These are phyloP conservation scores for Zhengitettix transpicula DNA, from an alignment of 2,888 invertebrate species.

Conservation along the genomic window DNA sequence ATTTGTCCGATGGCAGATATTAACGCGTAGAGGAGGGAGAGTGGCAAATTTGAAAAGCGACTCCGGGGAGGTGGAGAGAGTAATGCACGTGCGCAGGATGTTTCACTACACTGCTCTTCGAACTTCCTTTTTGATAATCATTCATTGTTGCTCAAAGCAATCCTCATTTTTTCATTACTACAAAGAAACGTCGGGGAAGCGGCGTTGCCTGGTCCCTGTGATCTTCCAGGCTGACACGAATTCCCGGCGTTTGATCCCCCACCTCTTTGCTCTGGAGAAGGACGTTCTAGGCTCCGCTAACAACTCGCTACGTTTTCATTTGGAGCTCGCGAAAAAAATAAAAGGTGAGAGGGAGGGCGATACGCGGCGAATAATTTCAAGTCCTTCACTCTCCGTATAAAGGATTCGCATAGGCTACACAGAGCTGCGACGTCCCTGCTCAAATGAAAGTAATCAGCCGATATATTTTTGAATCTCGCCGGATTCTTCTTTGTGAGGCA, in stretches of 20 bases:
- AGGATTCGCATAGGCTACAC: too few relatives aligned
- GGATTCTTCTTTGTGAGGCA: too few relatives aligned
- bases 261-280: not conserved
- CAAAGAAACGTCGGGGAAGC: not conserved
- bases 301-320: not conserved
- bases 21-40: too few relatives aligned
- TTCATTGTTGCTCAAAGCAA: not conserved
- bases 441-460: too few relatives aligned
- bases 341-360: not conserved
- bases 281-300: not conserved
- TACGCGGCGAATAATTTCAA: not conserved
- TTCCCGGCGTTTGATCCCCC: not conserved
- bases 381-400: not conserved
- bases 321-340: not conserved
- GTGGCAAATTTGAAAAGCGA: too few relatives aligned
- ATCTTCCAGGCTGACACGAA: not conserved
- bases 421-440: too few relatives aligned
- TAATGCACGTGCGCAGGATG: too few relatives aligned
- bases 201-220: not conserved
- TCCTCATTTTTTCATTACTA: not conserved
- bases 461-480: too few relatives aligned
- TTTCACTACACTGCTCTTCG: not conserved
- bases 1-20: too few relatives aligned
- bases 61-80: too few relatives aligned
- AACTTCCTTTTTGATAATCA: not conserved